Conservation (phyloP, 2,888 invertebrate genomes). For the Scaptomyza tumidula region DNA sequence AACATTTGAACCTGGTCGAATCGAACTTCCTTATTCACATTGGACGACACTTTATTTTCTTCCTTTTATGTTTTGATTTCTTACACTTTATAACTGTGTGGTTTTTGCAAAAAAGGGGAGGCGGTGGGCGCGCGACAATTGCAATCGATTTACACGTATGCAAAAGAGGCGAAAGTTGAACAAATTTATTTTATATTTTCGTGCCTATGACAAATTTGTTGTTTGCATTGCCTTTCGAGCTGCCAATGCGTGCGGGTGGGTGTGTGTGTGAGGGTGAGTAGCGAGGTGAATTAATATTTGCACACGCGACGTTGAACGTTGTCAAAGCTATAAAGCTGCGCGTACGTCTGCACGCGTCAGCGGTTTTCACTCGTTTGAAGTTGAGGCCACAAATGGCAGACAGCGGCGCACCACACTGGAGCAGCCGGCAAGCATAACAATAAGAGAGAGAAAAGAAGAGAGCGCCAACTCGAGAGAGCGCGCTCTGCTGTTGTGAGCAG, state of each 20-base stretch:
- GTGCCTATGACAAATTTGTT: slow-evolving; percentile 45
- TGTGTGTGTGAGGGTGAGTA: slow-evolving; percentile 1
- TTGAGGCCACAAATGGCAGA: slow-evolving; percentile 49
- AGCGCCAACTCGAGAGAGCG: slow-evolving; percentile 6
- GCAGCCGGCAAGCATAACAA: slow-evolving; percentile 31
- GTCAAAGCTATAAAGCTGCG: slow-evolving; percentile 54
- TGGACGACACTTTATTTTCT: slow-evolving; percentile 37
- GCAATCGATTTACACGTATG: slow-evolving; percentile 56
- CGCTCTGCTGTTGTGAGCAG: background rate
- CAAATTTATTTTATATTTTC: slow-evolving; percentile 43
- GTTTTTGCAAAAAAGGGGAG: slow-evolving; percentile 1
- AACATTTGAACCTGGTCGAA: slow-evolving; percentile 69
- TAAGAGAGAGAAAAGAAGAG: slow-evolving; percentile 6
- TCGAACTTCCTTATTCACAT: slow-evolving; percentile 67
- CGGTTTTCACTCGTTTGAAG: slow-evolving; percentile 74
- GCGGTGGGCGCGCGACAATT: slow-evolving; percentile 32
- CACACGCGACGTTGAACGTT: slow-evolving; percentile 52
- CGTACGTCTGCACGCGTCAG: slow-evolving; percentile 76
- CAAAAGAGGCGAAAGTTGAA: slow-evolving; percentile 59
- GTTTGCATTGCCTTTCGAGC: slow-evolving; percentile 58
- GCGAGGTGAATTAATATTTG: slow-evolving; percentile 39
- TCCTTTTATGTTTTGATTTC: background rate
- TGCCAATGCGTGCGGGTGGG: slow-evolving; percentile 8
- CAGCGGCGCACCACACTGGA: slow-evolving; percentile 30
- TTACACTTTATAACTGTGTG: slow-evolving; percentile 30